phyloP scores from a whole-genome alignment of 2,113 vertebrate genomes.

The Lasiurus borealis region DNA sequence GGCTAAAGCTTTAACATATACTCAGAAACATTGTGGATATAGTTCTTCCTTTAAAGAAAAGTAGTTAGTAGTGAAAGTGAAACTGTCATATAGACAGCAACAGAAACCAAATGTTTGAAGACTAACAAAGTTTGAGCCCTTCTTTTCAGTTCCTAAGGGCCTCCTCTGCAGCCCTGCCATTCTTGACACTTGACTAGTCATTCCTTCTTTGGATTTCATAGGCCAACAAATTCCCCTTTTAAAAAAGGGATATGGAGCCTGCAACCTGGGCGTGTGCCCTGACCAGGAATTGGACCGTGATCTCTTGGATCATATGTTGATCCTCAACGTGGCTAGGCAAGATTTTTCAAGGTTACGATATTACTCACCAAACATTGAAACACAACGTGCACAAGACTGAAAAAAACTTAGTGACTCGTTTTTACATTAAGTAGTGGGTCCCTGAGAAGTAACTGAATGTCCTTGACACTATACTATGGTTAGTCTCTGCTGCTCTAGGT shows the following conservation, averaged over 20 bases:
- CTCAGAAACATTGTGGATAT: not conserved
- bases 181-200: not conserved
- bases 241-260: too few species aligned
- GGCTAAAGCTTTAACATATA: not conserved
- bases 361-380: not conserved
- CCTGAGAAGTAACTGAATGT: conserved; percentile 11
- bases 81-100: not conserved
- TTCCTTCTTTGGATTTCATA: not conserved
- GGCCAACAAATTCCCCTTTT: not conserved
- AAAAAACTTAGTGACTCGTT: not conserved
- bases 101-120: not conserved
- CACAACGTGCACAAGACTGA: not conserved
- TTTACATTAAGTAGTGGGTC: not conserved
- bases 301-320: too few species aligned
- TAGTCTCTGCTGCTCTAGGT: conserved; percentile 37
- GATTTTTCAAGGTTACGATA: conserved; percentile 64
- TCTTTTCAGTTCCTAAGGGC: not conserved
- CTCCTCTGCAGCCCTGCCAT: not conserved
- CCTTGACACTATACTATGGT: not conserved
- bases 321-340: too few species aligned
- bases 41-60: not conserved
- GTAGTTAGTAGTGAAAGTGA: not conserved
- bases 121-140: not conserved
- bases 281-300: too few species aligned
- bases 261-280: too few species aligned